Evolutionary conservation across 2,797 vertebrate genomes (phyloP), one percentile per base, ranked within the genome.

Genomic region (Platalea minor): DNA sequence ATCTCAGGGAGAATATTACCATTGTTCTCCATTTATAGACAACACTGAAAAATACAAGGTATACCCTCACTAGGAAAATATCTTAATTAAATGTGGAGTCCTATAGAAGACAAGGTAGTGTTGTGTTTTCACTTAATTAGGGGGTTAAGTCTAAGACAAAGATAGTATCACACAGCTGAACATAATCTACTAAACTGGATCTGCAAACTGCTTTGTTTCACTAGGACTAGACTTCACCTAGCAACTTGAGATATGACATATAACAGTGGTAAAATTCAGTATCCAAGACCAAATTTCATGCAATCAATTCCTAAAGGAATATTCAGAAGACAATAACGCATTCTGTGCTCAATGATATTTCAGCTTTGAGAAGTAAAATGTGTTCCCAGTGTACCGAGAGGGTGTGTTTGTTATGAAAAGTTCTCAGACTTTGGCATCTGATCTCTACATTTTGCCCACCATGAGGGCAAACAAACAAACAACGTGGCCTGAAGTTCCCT

Each of bases 181-280:
- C 33, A 83, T 53, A 72, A 83, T 84, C 93, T 88, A 86, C 75
- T 77, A 83, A 92, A 89, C 68, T 75, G 54, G 56, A 80, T 87
- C 72, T 93, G 68, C 89, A 92, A 82, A 96, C 48, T 88, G 85
- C 64, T 93, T 85, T 89, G 56, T 89, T 83, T 93, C 85, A 89
- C 75, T 53, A 39, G n/a, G 45, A 73, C 84, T 75, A 88, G 57
- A 78, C 69, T 90, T 91, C 41, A 77, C 29, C 48, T 77, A 70
- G 13, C 45, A 43, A 80, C 14, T 7, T 60, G 25, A 87, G 31
- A 56, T 23, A 41, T 0, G 9, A 77, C 63, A 76, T 53, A 41
- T 75, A 81, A 48, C 10, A 61, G 41, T 12, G n/a, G 4, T 80
- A 29, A 88, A 89, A 94, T 39, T 68, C 48, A 80, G 20, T 25